phyloP scores from a whole-genome alignment of 1,140 invertebrate species.

The Pteromalus puparum region DNA sequence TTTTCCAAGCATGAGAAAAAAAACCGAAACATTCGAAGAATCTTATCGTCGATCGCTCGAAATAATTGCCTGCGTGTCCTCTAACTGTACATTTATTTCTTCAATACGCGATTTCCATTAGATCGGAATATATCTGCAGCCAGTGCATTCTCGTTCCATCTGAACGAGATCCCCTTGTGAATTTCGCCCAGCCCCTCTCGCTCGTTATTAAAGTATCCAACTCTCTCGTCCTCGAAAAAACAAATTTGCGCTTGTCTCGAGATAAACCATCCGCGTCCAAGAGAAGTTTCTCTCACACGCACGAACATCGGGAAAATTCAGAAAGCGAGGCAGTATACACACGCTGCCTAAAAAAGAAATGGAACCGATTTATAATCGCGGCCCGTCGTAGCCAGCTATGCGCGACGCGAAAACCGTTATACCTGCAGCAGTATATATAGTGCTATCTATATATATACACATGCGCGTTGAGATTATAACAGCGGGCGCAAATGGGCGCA shows the following conservation, averaged over 20 bases:
- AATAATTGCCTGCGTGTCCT: conserved; percentile 14
- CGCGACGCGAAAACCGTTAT: conserved; percentile 46
- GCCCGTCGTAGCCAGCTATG: conserved; percentile 32
- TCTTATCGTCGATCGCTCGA: conserved; percentile 26
- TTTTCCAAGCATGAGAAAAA: not conserved
- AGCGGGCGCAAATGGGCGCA: conserved; percentile 30
- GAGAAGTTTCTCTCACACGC: not conserved
- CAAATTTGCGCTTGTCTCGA: not conserved
- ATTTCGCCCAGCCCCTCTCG: not conserved
- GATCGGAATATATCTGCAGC: conserved; percentile 8
- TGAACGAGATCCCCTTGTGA: not conserved
- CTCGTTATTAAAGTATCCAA: no score
- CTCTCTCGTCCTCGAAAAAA: not conserved
- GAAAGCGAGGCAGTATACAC: not conserved
- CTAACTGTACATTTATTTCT: conserved; percentile 41
- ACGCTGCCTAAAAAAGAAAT: not conserved
- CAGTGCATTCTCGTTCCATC: not conserved
- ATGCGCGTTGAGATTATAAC: conserved; percentile 19
- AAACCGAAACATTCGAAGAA: conserved; percentile 28
- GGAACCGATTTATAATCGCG: conserved; percentile 40
- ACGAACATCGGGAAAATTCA: not conserved
- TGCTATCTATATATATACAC: not conserved
- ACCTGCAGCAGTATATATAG: conserved; percentile 13
- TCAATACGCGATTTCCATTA: conserved; percentile 13
- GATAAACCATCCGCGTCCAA: not conserved